Evolutionary conservation across 2,797 vertebrate species (phyloP), one percentile per base, ranked within the genome.

Genomic region (Astyanax mexicanus): DNA sequence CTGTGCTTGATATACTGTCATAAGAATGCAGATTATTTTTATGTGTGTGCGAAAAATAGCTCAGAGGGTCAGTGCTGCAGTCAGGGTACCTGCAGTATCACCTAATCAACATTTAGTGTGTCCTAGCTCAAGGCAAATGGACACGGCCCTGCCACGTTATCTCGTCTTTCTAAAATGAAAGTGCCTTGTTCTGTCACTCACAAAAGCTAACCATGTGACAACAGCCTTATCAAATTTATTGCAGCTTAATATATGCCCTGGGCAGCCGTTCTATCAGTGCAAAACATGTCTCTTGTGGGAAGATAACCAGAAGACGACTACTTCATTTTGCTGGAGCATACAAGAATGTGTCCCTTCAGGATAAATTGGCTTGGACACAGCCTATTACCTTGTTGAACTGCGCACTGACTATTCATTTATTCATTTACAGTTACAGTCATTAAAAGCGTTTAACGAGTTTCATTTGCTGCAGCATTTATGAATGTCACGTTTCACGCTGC

Each of bases 141-240:
- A 29, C 44, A 61, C 67, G 12, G 15, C 23, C 9, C 61, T 10
- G 45, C 15, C 27, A 6, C 54, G 19, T 71, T 37, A 57, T 71
- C 37, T 47, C 35, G 60, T 49, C 23, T 62, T 21, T 60, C 21
- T 51, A 4, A 78, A 78, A 61, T 23, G 25, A 60, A 74, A 51
- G 61, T 69, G 19, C 37, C 19, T 12, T 71, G 10, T 29, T 67
- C 42, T 61, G 29, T 57, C 64, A 47, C 21, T 64, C 38, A 44
- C 21, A 44, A 21, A 32, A 8, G 21, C 12, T 25, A 72, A 72
- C 19, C 7, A 40, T 58, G 13, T 49, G 40, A 11, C 35, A 44
- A 10, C 40, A 37, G 67, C 42, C 15, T 52, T 61, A 32, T 52
- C n/a, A 44, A 15, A 61, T 51, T 69, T 51, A 69, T n/a, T 47